Conservation (phyloP, 2,888 invertebrate species). For the Melolontha melolontha region DNA sequence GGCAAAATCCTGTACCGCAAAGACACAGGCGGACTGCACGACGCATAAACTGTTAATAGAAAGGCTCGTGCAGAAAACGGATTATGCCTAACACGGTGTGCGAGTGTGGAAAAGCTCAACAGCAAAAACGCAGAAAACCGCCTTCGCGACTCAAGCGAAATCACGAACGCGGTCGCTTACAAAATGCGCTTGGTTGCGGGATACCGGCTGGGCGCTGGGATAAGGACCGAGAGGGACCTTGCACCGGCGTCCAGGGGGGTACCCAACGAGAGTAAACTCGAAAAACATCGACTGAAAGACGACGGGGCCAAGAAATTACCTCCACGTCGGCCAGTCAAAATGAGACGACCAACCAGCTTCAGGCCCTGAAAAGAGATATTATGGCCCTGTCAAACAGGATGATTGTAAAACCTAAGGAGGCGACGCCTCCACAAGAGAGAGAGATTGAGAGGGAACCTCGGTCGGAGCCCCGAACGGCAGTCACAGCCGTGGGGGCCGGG, state of each 20-base stretch:
- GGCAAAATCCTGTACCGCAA: conserved; percentile 8
- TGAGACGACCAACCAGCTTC: no score
- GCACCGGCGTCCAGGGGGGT: neutral
- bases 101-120: neutral
- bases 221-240: no score
- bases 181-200: neutral
- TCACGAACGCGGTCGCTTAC: neutral
- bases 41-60: conserved; percentile 28
- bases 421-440: neutral
- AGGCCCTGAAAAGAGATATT: no score
- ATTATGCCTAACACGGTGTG: conserved; percentile 23
- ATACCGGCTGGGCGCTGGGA: neutral
- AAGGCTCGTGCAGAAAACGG: no score
- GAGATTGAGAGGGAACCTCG: neutral
- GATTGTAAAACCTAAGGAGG: neutral
- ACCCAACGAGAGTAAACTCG: no score
- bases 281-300: no score
- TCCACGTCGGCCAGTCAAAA: no score
- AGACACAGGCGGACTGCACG: neutral
- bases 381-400: no score
- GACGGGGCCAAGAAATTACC: no score
- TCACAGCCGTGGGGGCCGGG: no score
- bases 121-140: conserved; percentile 9
- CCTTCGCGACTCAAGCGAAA: neutral
- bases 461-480: neutral